Evolutionary conservation across 2,888 invertebrate species (phyloP).

Genomic region (Apoda limacodes): DNA sequence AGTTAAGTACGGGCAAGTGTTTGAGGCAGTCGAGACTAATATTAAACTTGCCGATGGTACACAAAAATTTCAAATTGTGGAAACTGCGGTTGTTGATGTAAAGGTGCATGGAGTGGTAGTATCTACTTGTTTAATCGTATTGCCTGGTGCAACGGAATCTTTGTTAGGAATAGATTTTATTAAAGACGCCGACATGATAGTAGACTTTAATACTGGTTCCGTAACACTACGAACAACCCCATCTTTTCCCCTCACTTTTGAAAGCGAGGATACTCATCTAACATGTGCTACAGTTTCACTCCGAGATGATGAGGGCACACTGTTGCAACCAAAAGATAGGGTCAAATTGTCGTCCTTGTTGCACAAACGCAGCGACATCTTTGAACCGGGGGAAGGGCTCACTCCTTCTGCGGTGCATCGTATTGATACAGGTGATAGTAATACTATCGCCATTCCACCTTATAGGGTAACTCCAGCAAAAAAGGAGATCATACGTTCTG

Average conservation of each 20-base stretch:
- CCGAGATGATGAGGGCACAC: not conserved
- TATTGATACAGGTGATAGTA: conserved; percentile 20
- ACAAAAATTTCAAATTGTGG: not conserved
- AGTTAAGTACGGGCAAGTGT: not conserved
- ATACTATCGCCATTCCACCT: conserved; percentile 6
- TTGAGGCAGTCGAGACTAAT: conserved; percentile 1
- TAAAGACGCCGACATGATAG: no score
- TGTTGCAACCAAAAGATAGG: not conserved
- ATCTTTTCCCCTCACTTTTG: no score
- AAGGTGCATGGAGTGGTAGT: not conserved
- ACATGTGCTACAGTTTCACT: not conserved
- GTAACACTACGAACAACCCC: not conserved
- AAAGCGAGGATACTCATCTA: not conserved
- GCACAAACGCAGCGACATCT: not conserved
- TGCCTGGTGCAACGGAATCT: not conserved
- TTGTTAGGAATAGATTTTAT: not conserved
- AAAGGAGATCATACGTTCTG: conserved; percentile 8
- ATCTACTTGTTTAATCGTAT: not conserved
- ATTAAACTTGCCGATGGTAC: no score
- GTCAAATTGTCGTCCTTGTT: not conserved
- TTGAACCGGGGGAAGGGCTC: not conserved
- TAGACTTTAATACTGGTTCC: no score
- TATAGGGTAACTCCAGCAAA: conserved; percentile 11
- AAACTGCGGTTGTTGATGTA: conserved; percentile 2
- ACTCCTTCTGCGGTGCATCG: conserved; percentile 14